Evolutionary conservation across 1,140 invertebrate species (phyloP).

Genomic region (Popillia japonica): DNA sequence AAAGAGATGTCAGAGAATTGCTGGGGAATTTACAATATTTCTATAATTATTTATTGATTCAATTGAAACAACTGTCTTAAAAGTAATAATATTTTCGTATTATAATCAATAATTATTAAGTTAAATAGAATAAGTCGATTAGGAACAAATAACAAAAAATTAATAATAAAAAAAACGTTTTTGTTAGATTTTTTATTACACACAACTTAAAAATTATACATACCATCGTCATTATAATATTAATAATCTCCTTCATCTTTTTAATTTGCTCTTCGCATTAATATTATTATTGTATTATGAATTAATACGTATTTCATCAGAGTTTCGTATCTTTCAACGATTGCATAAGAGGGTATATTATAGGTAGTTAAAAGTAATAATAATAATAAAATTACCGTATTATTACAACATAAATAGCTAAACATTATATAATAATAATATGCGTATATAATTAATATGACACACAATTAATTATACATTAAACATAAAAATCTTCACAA

Average conservation of each 20-base stretch:
- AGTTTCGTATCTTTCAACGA: neutral
- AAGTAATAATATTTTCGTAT: neutral
- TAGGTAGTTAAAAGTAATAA: neutral
- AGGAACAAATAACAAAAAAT: conserved; percentile 12
- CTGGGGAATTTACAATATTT: too few species aligned
- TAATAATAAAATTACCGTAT: conserved; percentile 21
- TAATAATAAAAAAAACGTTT: conserved; percentile 14
- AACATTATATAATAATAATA: conserved; percentile 7
- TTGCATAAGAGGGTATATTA: neutral
- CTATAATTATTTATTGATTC: neutral
- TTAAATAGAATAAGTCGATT: conserved; percentile 24
- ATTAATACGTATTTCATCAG: conserved; percentile 21
- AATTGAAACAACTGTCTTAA: neutral
- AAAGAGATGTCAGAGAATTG: too few species aligned
- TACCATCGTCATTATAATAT: conserved; percentile 26
- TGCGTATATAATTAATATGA: conserved; percentile 31
- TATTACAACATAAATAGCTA: conserved; percentile 35
- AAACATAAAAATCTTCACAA: conserved; percentile 32
- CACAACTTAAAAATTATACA: conserved; percentile 30
- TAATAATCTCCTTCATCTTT: conserved; percentile 6
- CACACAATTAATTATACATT: conserved; percentile 32
- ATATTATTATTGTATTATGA: neutral
- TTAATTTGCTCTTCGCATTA: neutral
- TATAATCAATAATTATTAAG: neutral
- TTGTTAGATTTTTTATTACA: conserved; percentile 34